These are phyloP conservation scores for Brachyrhaphis roseni DNA, from an alignment of 2,797 vertebrate genomes.

Conservation along the genomic window DNA sequence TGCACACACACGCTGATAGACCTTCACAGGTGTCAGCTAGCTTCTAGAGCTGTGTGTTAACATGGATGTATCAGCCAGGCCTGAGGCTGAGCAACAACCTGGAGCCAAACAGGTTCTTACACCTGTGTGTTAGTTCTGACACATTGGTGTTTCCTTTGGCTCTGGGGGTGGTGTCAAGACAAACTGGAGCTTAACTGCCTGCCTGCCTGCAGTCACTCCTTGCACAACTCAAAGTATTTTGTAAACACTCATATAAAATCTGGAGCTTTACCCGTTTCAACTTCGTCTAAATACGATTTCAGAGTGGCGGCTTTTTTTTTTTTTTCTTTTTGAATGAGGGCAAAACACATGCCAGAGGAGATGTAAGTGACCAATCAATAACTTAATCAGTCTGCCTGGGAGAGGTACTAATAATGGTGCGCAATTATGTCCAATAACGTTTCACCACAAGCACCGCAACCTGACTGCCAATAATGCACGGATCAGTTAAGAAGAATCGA, in stretches of 20 bases:
- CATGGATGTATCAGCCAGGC: slow-evolving; percentile 40
- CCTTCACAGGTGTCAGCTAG: slow-evolving; percentile 30
- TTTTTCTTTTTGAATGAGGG: slow-evolving; percentile 1
- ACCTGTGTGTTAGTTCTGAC: slow-evolving; percentile 71
- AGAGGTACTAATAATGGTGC: slow-evolving; percentile 42
- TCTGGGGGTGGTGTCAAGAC: slow-evolving; percentile 64
- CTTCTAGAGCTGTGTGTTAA: slow-evolving; percentile 46
- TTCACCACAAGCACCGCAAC: slow-evolving; percentile 37
- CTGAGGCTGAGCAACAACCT: slow-evolving; percentile 51
- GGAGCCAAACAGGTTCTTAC: slow-evolving; percentile 50
- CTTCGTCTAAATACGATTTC: slow-evolving; percentile 33
- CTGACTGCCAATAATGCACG: slow-evolving; percentile 31
- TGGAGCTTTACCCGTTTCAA: background rate
- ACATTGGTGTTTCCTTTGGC: slow-evolving; percentile 70
- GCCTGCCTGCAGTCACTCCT: slow-evolving; percentile 48
- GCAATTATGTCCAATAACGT: slow-evolving; percentile 50
- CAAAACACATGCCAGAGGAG: slow-evolving; percentile 32
- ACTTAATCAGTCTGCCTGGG: slow-evolving; percentile 55
- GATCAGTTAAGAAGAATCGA: slow-evolving; percentile 43
- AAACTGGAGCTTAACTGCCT: slow-evolving; percentile 69
- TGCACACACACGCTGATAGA: slow-evolving; percentile 22
- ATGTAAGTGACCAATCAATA: slow-evolving; percentile 55
- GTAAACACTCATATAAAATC: slow-evolving; percentile 33
- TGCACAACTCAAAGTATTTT: slow-evolving; percentile 22
- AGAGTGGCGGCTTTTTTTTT: slow-evolving; percentile 19